Base-by-base conservation (phyloP, 2,797 vertebrate species). In the Champsocephalus esox region DNA sequence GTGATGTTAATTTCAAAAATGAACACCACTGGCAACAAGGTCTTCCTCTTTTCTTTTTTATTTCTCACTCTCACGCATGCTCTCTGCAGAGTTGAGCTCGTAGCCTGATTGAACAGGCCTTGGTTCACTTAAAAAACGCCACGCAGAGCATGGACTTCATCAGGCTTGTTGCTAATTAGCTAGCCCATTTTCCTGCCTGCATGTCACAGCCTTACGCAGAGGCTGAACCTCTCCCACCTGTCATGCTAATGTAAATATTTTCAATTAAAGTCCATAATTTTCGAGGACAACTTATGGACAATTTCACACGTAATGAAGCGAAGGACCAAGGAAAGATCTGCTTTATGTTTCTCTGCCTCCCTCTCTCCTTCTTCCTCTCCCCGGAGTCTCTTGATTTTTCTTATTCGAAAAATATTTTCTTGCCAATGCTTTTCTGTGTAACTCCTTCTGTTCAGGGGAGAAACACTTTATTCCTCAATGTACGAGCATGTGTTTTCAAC, bases 211-310 rank as follows among this genome's bases (percentile, higher is more conserved):
- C 67, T 75, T 46, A 73, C 67, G 69, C 63, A 57, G 56, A 82
- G 68, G 70, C 80, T 50, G 79, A 84, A 32, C 80, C 78, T 69
- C 73, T 80, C 76, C 80, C 63, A 63, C 76, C 78, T 79, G 84
- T 92, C 88, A 91, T 48, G 50, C 85, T 91, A 91, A 92, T 87
- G 82, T 90, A 93, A 94, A 94, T 93, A 93, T 89, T 88, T 93
- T 89, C 77, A 92, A 87, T 92, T 92, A 88, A 77, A 80, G 86
- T 86, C 76, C 76, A 75, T 80, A 87, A 92, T 90, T 90, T 38
- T 90, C 79, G 84, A 90, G 79, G 80, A 91, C 88, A 89, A 89
- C 79, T 77, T 88, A 88, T 91, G 92, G 87, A 82, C 81, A 87
- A 60, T 93, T 87, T 94, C 90, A 90, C 77, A 86, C 75, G 17